Conservation (phyloP, 2,113 vertebrate species). For the Uria lomvia region DNA sequence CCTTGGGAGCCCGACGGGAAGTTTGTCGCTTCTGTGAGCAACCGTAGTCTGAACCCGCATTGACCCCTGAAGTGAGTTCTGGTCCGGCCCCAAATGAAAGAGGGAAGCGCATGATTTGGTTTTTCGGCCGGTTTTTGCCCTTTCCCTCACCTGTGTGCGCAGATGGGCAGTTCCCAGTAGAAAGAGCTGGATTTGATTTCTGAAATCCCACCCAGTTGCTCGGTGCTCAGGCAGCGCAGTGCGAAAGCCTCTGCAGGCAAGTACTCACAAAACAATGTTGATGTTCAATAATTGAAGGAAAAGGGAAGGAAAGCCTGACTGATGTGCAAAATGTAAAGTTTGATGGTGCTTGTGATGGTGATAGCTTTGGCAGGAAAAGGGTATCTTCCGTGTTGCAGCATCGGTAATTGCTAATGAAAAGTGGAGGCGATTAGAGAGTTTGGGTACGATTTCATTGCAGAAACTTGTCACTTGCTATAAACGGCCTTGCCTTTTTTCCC, state of each 20-base stretch:
- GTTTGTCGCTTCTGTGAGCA: not conserved
- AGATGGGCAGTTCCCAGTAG: not conserved
- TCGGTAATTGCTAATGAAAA: not conserved
- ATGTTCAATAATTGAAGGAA: rapidly evolving
- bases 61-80: not conserved
- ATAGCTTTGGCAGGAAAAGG: not conserved
- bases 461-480: not conserved
- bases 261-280: not conserved
- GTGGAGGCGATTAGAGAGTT: not conserved
- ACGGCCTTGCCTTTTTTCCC: not conserved
- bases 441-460: not conserved
- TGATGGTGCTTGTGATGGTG: not conserved
- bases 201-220: not conserved
- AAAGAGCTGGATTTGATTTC: not conserved
- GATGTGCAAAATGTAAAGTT: not conserved
- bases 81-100: not conserved
- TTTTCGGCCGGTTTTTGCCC: not conserved
- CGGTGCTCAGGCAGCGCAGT: not conserved
- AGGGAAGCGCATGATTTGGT: not conserved
- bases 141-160: not conserved
- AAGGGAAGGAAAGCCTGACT: not conserved
- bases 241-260: not conserved
- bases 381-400: not conserved
- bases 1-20: not conserved
- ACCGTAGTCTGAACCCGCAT: not conserved